Conservation (phyloP, 2,113 vertebrate genomes). For the Antechinus flavipes region DNA sequence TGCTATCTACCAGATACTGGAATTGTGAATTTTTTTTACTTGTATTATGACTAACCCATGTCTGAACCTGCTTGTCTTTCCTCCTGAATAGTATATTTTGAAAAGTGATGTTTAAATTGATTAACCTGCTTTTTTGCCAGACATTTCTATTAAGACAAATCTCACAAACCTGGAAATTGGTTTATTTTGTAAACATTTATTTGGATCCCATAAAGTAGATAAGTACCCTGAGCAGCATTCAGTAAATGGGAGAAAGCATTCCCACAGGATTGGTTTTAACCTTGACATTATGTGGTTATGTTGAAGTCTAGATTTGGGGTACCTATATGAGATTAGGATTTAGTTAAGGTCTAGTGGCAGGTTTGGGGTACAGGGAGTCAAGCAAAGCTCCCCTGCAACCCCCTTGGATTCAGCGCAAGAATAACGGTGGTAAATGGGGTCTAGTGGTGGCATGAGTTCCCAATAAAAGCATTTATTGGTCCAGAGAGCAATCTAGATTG, state of each 20-base stretch:
- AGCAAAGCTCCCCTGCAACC: no score
- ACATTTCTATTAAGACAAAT: conserved; percentile 44
- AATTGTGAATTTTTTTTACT: neutral
- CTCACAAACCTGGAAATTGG: conserved; percentile 34
- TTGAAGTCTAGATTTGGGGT: no score
- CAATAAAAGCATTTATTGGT: no score
- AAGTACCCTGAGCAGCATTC: conserved; percentile 36
- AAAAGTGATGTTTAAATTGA: conserved; percentile 46
- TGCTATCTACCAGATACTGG: neutral
- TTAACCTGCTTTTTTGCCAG: conserved; percentile 34
- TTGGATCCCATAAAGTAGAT: conserved; percentile 28
- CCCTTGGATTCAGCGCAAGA: no score
- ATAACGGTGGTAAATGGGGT: no score
- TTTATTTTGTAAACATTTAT: conserved; percentile 44
- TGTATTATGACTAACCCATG: conserved; percentile 32
- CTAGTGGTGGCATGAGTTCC: no score
- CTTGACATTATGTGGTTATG: neutral
- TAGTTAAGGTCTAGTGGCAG: no score
- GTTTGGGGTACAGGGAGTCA: no score
- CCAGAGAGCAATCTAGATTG: no score
- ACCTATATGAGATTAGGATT: no score
- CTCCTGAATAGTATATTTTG: conserved; percentile 40
- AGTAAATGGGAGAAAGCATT: conserved; percentile 47
- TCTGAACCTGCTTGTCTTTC: conserved; percentile 43
- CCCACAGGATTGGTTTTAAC: neutral